Percentiles rank a stretch among this genome's conserved stretches.
These are phyloP conservation scores for Drosophila pegasa DNA, from an alignment of 2,888 invertebrate species.

Conservation along the genomic window DNA sequence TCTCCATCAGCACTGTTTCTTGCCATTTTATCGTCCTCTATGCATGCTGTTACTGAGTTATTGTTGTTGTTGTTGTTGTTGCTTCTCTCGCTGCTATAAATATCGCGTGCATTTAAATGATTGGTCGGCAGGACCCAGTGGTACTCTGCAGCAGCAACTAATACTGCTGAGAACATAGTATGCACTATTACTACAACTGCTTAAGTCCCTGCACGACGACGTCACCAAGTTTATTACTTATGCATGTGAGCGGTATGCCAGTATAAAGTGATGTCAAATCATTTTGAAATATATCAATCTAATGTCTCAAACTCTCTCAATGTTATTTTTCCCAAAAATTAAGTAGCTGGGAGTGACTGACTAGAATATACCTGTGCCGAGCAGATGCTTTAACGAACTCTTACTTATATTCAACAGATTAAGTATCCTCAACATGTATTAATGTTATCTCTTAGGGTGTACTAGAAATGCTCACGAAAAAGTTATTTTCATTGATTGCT, in stretches of 20 bases:
- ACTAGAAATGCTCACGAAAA: not conserved
- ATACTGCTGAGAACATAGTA: slow-evolving; percentile 3
- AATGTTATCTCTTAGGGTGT: not conserved
- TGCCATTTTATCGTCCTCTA: slow-evolving; percentile 57
- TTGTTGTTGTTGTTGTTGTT: slow-evolving; percentile 42
- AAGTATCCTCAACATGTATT: not conserved
- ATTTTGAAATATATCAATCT: not conserved
- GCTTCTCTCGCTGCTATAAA: slow-evolving; percentile 42
- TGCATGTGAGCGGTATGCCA: not conserved
- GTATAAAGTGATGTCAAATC: not conserved
- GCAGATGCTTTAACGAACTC: no score
- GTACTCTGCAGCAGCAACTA: slow-evolving; percentile 52
- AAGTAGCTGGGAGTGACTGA: not conserved
- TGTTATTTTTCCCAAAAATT: not conserved
- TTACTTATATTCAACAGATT: not conserved
- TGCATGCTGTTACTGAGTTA: slow-evolving; percentile 59
- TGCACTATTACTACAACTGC: slow-evolving; percentile 36
- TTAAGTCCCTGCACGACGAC: slow-evolving; percentile 9
- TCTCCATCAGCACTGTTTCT: slow-evolving; percentile 49
- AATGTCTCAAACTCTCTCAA: not conserved
- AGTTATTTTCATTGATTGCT: not conserved
- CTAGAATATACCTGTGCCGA: not conserved
- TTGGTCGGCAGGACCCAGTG: slow-evolving; percentile 64
- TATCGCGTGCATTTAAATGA: slow-evolving; percentile 80
- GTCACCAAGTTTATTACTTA: not conserved